A percentile compares a stretch with the other conserved stretches of the same genome.
These are phyloP conservation scores for Ophion slaviceki DNA, from an alignment of 2,888 invertebrate species.

Conservation along the genomic window DNA sequence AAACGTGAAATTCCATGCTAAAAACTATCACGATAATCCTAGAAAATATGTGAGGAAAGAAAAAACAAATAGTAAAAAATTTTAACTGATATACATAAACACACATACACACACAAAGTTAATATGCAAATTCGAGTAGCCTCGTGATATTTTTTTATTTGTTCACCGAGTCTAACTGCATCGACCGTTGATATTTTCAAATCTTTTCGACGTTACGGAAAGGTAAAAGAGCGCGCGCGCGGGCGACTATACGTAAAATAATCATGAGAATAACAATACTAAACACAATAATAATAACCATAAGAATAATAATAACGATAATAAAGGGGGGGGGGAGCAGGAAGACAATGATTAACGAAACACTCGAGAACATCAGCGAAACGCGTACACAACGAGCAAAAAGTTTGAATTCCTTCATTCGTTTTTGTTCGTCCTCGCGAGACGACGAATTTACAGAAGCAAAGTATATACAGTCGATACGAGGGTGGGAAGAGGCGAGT, in stretches of 20 bases:
- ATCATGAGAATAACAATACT: background rate
- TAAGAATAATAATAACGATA: conserved; percentile 38
- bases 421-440: conserved; percentile 30
- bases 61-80: background rate
- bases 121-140: conserved; percentile 38
- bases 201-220: conserved; percentile 51
- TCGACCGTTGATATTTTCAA: conserved; percentile 39
- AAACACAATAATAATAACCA: conserved; percentile 19
- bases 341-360: conserved; percentile 67
- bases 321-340: conserved; percentile 46
- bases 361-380: conserved; percentile 64
- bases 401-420: conserved; percentile 55
- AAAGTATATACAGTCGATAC: background rate
- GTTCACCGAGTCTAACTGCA: conserved; percentile 6
- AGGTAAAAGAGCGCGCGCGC: conserved; percentile 49
- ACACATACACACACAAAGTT: background rate
- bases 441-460: conserved; percentile 42
- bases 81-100: background rate
- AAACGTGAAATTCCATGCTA: conserved; percentile 37
- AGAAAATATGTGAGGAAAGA: conserved; percentile 5
- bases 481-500: conserved; percentile 15
- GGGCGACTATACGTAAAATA: conserved; percentile 12
- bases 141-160: conserved; percentile 4
- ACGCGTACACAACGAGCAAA: conserved; percentile 59
- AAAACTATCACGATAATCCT: conserved; percentile 24